These are phyloP conservation scores for Entomobrya multifasciata DNA, from an alignment of 2,888 invertebrate genomes.

Conservation along the genomic window DNA sequence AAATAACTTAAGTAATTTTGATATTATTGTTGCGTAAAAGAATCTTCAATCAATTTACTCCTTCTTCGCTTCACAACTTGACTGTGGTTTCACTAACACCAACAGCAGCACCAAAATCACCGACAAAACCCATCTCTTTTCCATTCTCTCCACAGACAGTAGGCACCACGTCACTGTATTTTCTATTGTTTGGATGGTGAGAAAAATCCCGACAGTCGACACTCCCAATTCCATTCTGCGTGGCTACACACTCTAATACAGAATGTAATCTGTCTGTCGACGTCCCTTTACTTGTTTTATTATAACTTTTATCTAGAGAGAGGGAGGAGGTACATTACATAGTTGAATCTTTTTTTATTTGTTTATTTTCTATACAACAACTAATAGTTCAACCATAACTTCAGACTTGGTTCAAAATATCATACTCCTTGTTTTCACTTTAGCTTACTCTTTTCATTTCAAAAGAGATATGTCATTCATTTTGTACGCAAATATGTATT, in stretches of 20 bases:
- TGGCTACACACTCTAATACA: slow-evolving; percentile 48
- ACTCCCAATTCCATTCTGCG: slow-evolving; percentile 66
- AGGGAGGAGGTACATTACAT: too few relatives aligned
- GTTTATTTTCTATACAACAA: too few relatives aligned
- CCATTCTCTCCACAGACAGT: slow-evolving; percentile 9
- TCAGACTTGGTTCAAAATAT: too few relatives aligned
- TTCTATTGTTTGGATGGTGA: slow-evolving; percentile 49
- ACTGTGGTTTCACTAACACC: background rate
- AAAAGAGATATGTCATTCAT: too few relatives aligned
- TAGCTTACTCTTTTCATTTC: too few relatives aligned
- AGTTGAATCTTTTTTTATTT: too few relatives aligned
- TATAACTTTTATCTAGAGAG: too few relatives aligned
- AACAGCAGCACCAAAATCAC: slow-evolving; percentile 2
- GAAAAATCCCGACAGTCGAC: slow-evolving; percentile 64
- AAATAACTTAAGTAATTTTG: background rate
- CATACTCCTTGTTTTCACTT: too few relatives aligned
- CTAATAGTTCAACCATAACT: too few relatives aligned
- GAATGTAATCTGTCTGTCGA: slow-evolving; percentile 28
- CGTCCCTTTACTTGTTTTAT: background rate
- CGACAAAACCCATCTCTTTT: slow-evolving; percentile 1
- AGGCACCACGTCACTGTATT: slow-evolving; percentile 27
- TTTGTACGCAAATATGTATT: too few relatives aligned
- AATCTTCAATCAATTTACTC: slow-evolving; percentile 43
- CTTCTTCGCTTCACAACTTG: too few relatives aligned
- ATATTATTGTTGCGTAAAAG: slow-evolving; percentile 19